Percentiles rank a stretch among this genome's conserved stretches.
phyloP scores from a whole-genome alignment of 2,797 vertebrate species.

The Silurus aristotelis region DNA sequence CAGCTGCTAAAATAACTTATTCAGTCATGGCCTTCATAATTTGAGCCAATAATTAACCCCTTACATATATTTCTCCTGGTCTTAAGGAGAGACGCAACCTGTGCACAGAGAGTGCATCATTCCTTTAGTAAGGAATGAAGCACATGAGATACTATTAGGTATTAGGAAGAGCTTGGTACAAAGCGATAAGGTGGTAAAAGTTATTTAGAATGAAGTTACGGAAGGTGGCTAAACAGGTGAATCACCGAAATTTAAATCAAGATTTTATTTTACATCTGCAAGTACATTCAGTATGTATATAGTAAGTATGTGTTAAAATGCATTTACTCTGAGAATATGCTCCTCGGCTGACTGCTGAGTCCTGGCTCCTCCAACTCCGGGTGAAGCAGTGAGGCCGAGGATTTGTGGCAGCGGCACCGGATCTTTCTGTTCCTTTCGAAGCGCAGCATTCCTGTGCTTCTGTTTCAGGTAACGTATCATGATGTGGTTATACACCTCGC shows the following conservation, averaged over 20 bases:
- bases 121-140: slow-evolving; percentile 42
- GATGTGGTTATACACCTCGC: slow-evolving; percentile 90
- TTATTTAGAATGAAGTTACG: not conserved
- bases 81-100: not conserved
- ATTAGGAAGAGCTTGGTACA: slow-evolving; percentile 46
- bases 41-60: not conserved
- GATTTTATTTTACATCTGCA: not conserved
- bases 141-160: slow-evolving; percentile 57
- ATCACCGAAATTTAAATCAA: not conserved
- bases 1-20: slow-evolving; percentile 3
- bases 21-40: slow-evolving; percentile 10
- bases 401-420: slow-evolving; percentile 84
- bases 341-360: slow-evolving; percentile 80
- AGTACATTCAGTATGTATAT: not conserved
- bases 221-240: not conserved
- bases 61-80: not conserved
- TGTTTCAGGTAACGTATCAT: slow-evolving; percentile 91
- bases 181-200: not conserved
- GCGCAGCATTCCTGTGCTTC: slow-evolving; percentile 79
- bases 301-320: not conserved
- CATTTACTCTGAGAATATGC: slow-evolving; percentile 90
- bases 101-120: slow-evolving; percentile 10
- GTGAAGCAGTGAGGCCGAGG: slow-evolving; percentile 92
- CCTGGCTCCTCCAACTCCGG: slow-evolving; percentile 88
- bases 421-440: slow-evolving; percentile 76